Percentiles rank a stretch among this genome's conserved stretches.
Conservation (phyloP, 2,797 vertebrate genomes). For the Telmatherina bonti region DNA sequence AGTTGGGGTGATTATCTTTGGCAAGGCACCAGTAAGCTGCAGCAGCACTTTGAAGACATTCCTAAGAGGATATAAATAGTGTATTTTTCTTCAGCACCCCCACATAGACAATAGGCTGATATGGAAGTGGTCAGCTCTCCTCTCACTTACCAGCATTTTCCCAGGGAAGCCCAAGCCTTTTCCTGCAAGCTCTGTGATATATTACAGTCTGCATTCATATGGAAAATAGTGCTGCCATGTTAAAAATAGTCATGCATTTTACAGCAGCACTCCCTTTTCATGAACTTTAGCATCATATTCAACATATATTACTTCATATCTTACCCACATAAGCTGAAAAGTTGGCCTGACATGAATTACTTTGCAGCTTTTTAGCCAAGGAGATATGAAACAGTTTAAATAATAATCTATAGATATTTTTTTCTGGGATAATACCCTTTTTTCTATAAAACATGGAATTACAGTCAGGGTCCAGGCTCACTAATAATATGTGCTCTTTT, state of each 20-base stretch:
- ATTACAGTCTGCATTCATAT: constrained; percentile 12
- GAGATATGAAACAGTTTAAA: neutral
- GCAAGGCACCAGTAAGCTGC: constrained; percentile 53
- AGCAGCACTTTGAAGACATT: constrained; percentile 78
- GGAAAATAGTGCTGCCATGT: constrained; percentile 18
- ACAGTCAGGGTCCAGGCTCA: constrained; percentile 11
- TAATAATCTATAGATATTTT: constrained; percentile 6
- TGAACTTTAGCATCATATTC: neutral
- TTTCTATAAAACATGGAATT: constrained; percentile 35
- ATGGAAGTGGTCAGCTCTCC: constrained; percentile 45
- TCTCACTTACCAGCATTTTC: constrained; percentile 36
- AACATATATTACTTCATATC: neutral
- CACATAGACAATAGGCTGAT: constrained; percentile 67
- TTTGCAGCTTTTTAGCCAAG: constrained; percentile 9
- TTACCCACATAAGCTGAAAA: neutral
- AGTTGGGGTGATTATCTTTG: constrained; percentile 64
- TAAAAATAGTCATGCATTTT: constrained; percentile 5
- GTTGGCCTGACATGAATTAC: neutral
- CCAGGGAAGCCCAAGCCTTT: constrained; percentile 27
- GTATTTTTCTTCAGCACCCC: constrained; percentile 57
- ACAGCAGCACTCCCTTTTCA: constrained; percentile 6
- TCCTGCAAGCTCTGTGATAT: constrained; percentile 7
- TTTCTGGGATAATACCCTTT: constrained; percentile 5
- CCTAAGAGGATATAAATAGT: constrained; percentile 80
- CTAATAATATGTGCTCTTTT: constrained; percentile 27